A percentile compares a stretch with the other conserved stretches of the same genome.
Evolutionary conservation across 2,113 vertebrate genomes (phyloP).

Genomic region (Pluvianellus socialis): DNA sequence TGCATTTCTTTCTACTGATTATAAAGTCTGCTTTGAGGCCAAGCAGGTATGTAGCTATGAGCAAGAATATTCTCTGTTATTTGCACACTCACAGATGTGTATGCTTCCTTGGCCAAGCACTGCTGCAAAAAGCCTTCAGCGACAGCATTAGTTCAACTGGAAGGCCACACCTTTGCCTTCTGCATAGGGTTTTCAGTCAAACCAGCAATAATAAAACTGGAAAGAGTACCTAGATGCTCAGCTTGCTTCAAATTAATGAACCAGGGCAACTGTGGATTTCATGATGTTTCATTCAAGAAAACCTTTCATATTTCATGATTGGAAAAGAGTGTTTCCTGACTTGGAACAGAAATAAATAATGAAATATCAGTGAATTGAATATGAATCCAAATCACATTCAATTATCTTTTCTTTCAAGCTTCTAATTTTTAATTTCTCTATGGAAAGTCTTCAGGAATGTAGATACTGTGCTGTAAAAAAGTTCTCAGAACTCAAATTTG

Average conservation of each 20-base stretch:
- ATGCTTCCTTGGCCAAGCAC: neutral
- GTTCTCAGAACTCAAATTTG: neutral
- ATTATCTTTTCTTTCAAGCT: neutral
- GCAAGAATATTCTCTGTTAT: neutral
- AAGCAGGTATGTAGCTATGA: neutral
- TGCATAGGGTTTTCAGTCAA: neutral
- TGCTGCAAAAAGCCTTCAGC: neutral
- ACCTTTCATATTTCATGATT: neutral
- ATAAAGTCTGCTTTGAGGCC: neutral
- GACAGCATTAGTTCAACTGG: neutral
- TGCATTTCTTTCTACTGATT: neutral
- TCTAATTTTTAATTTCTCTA: neutral
- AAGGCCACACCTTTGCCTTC: neutral
- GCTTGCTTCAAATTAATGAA: neutral
- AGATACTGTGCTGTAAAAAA: neutral
- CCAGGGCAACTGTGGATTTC: neutral
- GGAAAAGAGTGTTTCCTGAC: neutral
- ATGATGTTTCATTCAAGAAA: neutral
- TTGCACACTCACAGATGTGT: accelerated
- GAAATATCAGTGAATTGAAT: neutral
- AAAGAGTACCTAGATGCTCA: neutral
- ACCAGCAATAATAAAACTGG: neutral
- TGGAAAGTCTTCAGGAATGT: neutral
- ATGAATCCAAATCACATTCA: neutral
- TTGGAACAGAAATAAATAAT: neutral